phyloP scores from a whole-genome alignment of 2,113 vertebrate species.

The Scalopus aquaticus region DNA sequence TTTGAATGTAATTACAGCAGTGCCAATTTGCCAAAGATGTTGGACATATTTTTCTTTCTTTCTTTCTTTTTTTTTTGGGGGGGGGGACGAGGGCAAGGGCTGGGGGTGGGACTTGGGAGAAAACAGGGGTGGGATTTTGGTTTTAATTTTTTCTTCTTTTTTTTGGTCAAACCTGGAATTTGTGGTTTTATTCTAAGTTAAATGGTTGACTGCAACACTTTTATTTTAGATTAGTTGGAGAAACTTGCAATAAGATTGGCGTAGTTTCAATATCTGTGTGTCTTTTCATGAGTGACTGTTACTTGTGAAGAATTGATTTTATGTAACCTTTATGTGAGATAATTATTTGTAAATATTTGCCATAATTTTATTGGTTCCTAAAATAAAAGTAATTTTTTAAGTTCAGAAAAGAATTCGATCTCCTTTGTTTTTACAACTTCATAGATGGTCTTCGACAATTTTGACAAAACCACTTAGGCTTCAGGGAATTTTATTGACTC shows the following conservation, averaged over 20 bases:
- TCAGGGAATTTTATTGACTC: background rate
- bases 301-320: conserved; percentile 97
- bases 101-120: conserved; percentile 77
- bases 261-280: conserved; percentile 95
- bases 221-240: conserved; percentile 95
- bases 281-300: conserved; percentile 98
- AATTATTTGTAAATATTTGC: conserved; percentile 99
- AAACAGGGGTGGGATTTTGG: conserved; percentile 73
- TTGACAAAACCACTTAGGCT: background rate
- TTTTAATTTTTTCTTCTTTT: conserved; percentile 84
- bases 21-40: conserved; percentile 99
- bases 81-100: conserved; percentile 73
- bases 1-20: conserved; percentile 99
- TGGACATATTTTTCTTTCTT: conserved; percentile 88
- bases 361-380: conserved; percentile 99
- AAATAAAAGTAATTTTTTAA: conserved; percentile 99
- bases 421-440: conserved; percentile 38
- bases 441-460: background rate
- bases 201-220: conserved; percentile 93
- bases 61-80: background rate
- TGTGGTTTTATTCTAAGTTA: conserved; percentile 93
- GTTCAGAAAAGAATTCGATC: conserved; percentile 82
- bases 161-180: conserved; percentile 85
- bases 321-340: conserved; percentile 99
- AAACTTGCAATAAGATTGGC: conserved; percentile 92